Evolutionary conservation across 2,888 invertebrate species (phyloP), one percentile per base, ranked within the genome.

Genomic region (Epicampocera succincta): DNA sequence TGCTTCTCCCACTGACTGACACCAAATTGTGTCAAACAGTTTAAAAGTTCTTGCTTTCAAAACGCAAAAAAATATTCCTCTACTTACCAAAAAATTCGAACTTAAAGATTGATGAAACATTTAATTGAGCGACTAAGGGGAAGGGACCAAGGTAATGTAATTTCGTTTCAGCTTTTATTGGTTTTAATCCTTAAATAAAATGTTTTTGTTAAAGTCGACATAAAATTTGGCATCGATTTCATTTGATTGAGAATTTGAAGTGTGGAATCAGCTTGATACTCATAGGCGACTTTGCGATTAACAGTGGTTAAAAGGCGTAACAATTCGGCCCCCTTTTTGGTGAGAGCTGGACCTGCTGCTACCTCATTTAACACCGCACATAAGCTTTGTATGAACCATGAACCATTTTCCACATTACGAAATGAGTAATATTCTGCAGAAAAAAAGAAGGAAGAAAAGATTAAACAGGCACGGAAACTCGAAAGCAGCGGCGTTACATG

Each of bases 321-420:
- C 6, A 96, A 89, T 87, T 95, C 95, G 4, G 81, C 77, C 56
- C 91, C 91, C 44, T 91, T 91, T 0, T 87, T 85, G n/a, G 91
- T 90, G 3, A 86, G 85, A 8, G 91, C 91, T 82, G 92, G 89
- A 80, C 92, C 88, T 78, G 90, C 86, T 5, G 90, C 87, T 0
- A 85, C 85, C 15, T 84, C 84, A 71, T 92, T 91, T 19, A 95
- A 86, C 11, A 94, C 93, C 4, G 91, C 86, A 85, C 93, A 94
- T 50, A 96, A 88, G 3, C 94, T 90, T 88, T 95, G 95, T 66
- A 96, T 93, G 87, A 95, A 96, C 94, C 95, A 95, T 0, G 95
- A 94, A 2, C 95, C 95, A 21, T 92, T 92, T 56, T 92, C 92
- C 25, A 93, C 93, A 87, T 94, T 94, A 4, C 95, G 91, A 92